Base-by-base conservation (phyloP, 1,140 invertebrate genomes). In the Ostrea edulis region DNA sequence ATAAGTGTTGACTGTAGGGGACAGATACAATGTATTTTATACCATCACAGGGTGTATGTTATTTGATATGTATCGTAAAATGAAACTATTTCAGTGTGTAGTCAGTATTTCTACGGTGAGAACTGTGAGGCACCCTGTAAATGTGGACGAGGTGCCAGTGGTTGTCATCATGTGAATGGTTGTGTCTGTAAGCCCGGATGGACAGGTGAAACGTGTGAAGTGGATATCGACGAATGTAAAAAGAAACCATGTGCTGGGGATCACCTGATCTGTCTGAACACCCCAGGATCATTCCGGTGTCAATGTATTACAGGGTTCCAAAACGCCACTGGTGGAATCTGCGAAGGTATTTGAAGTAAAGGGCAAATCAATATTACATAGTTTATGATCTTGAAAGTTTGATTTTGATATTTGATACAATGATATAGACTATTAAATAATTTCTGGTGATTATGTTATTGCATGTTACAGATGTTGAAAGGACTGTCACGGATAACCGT, bases 161-260 rank as follows among this genome's bases (percentile, higher is more conserved):
- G 29, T 3, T 91, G 90, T 87, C 17, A 89, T 52, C 97, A 97
- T 25, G 95, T 97, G 89, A 97, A 97, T 93, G 98, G 98, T 87
- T 99, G 98, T 94, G 97, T 96, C 54, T 99, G 98, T 96, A 96
- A 96, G 2, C 96, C 98, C 71, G 98, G 98, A 11, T 99, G 90
- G 89, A 85, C 65, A 52, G 91, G 91, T 25, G 88, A 87, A 51
- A 90, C 91, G 4, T 87, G 90, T 82, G 71, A 85, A 2, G 17
- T 25, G 7, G 87, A 88, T 51, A 68, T 88, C 55, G 25, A 88
- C 51, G 87, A 88, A 65, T 88, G 87, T 82, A 25, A 29, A 2
- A 25, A 14, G 7, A 81, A n/a, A 8, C 65, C 65, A 8, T 71
- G 65, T 25, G 22, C n/a, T 7, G 65, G 65, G 22, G n/a, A 22